A percentile compares a stretch with the other conserved stretches of the same genome.
Conservation (phyloP, 2,797 vertebrate species). For the Pangasius krempfi region DNA sequence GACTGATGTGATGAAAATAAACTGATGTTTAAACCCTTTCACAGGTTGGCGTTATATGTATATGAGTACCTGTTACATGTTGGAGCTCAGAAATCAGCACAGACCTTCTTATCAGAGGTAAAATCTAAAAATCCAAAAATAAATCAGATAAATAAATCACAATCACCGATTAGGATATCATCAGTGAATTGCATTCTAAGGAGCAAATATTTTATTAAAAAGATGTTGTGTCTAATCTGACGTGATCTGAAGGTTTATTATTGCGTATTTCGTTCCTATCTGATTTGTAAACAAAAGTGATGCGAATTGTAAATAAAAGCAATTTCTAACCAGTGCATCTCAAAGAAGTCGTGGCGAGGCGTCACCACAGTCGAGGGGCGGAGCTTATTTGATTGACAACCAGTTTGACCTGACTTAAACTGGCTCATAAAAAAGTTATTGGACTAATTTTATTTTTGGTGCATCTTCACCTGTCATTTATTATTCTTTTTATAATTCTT, state of each 20-base stretch:
- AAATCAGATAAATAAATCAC: neutral
- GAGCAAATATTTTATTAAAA: neutral
- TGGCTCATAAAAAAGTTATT: neutral
- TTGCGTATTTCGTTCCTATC: neutral
- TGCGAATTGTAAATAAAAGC: neutral
- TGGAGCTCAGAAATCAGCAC: slow-evolving; percentile 89
- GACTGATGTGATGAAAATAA: neutral
- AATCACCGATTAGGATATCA: neutral
- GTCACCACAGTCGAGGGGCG: neutral
- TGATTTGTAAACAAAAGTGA: neutral
- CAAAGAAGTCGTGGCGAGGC: no score
- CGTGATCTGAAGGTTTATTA: neutral
- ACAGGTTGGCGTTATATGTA: slow-evolving; percentile 87
- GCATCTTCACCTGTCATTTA: neutral
- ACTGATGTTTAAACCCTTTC: neutral
- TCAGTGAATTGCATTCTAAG: neutral
- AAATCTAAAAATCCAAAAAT: neutral
- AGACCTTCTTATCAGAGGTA: slow-evolving; percentile 91
- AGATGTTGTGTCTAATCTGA: neutral
- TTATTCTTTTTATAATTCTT: neutral
- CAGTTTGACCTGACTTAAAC: neutral
- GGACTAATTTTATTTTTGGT: neutral
- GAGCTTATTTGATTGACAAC: neutral
- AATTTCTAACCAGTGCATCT: neutral
- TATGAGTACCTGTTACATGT: slow-evolving; percentile 91